Evolutionary conservation across 2,797 vertebrate species (phyloP).

Genomic region (Numenius phaeopus): DNA sequence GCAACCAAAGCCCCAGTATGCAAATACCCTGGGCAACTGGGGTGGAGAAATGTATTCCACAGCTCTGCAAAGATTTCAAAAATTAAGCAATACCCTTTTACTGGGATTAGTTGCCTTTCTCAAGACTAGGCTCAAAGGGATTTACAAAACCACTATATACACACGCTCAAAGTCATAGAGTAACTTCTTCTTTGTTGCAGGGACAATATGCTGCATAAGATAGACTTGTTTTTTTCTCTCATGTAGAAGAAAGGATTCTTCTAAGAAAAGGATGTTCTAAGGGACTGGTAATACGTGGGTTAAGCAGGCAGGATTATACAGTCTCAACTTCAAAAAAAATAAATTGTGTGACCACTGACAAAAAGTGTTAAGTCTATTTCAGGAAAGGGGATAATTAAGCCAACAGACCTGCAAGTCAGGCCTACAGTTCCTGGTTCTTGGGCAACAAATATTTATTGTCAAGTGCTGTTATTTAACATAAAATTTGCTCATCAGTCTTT

Average conservation of each 20-base stretch:
- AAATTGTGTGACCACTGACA: background rate
- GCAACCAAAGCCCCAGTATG: background rate
- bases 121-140: background rate
- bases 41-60: background rate
- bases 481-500: background rate
- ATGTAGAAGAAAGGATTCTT: background rate
- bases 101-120: background rate
- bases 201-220: background rate
- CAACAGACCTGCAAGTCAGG: background rate
- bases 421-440: background rate
- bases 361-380: background rate
- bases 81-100: background rate
- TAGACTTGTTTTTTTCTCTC: background rate
- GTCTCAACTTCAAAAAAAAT: background rate
- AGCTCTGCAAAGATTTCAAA: background rate
- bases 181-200: background rate
- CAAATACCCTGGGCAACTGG: conserved; percentile 28
- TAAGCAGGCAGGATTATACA: background rate
- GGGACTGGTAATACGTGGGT: background rate
- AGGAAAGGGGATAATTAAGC: background rate
- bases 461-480: background rate
- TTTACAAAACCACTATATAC: background rate
- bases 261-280: background rate
- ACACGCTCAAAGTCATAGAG: background rate
- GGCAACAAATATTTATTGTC: background rate